Evolutionary conservation across 2,113 vertebrate species (phyloP).

Genomic region (Sapayoa aenigma): DNA sequence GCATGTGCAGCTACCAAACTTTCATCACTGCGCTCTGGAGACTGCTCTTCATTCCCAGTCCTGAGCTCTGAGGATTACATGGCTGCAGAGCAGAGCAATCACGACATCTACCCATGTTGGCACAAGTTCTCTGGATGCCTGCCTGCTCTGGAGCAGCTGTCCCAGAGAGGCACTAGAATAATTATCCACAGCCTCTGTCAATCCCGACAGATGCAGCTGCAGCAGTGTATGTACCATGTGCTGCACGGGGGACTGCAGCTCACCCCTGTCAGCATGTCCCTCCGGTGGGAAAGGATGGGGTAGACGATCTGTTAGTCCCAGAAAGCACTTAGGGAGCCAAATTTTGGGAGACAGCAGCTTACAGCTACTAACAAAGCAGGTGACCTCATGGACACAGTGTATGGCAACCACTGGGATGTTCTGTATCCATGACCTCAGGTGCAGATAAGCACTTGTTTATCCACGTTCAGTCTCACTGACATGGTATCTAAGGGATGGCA

Average conservation of each 20-base stretch:
- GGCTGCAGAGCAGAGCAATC: neutral
- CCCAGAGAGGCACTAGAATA: neutral
- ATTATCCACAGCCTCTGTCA: neutral
- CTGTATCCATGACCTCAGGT: too few species aligned
- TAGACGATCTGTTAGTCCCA: neutral
- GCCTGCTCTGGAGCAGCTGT: neutral
- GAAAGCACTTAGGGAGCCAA: neutral
- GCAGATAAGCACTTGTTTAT: neutral
- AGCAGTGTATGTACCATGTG: neutral
- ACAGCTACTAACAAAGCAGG: neutral
- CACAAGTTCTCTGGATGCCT: neutral
- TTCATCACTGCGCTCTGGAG: neutral
- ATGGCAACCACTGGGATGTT: fast-evolving
- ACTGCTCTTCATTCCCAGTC: neutral
- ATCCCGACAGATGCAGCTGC: neutral
- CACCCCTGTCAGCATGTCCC: neutral
- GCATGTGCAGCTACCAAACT: neutral
- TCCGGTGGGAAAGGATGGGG: neutral
- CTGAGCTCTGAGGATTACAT: neutral
- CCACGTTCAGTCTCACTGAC: neutral
- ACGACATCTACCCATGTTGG: neutral
- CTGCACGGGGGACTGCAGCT: neutral
- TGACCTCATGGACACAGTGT: neutral
- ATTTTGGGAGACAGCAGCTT: neutral
- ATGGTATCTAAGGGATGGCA: neutral